A percentile compares a stretch with the other conserved stretches of the same genome.
phyloP scores from a whole-genome alignment of 37 sponge, comb jelly and placozoan species.

The Diacarnus erythraeanus region DNA sequence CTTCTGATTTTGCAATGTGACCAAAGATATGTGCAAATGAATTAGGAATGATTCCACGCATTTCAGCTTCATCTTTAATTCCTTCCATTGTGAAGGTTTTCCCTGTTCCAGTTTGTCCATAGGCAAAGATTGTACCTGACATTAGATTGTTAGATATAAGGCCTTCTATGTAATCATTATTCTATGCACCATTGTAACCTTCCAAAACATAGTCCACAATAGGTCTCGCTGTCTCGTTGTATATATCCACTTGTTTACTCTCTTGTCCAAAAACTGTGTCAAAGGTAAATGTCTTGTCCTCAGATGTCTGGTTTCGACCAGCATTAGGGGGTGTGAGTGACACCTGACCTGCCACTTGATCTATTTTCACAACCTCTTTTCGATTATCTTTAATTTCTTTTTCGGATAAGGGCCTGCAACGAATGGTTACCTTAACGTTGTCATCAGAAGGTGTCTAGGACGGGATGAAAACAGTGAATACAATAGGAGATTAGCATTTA shows the following conservation, averaged over 20 bases:
- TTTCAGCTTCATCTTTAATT: conserved; percentile 68
- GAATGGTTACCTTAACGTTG: conserved; percentile 88
- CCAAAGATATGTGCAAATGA: conserved; percentile 94
- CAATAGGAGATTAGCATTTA: not conserved
- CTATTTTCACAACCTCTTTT: conserved; percentile 51
- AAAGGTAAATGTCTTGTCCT: conserved; percentile 74
- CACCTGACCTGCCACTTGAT: conserved; percentile 67
- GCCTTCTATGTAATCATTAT: not conserved
- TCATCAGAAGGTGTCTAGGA: conserved; percentile 37
- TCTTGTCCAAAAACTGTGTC: conserved; percentile 91
- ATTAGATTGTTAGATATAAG: no score
- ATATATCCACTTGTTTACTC: conserved; percentile 87
- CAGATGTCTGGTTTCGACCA: conserved; percentile 4
- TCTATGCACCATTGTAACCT: conserved; percentile 89
- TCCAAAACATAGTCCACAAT: conserved; percentile 95
- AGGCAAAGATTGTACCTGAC: conserved; percentile 97
- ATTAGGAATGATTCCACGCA: conserved; percentile 95
- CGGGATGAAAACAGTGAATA: not conserved
- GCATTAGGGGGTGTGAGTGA: not conserved
- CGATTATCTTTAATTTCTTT: conserved; percentile 37
- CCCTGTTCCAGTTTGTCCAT: conserved; percentile 99
- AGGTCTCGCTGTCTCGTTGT: conserved; percentile 85
- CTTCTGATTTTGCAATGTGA: conserved; percentile 82
- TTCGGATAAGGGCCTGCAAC: conserved; percentile 85
- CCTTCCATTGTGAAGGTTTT: conserved; percentile 99